Conservation (phyloP, 2,888 invertebrate genomes). For the Laspeyria flexula region DNA sequence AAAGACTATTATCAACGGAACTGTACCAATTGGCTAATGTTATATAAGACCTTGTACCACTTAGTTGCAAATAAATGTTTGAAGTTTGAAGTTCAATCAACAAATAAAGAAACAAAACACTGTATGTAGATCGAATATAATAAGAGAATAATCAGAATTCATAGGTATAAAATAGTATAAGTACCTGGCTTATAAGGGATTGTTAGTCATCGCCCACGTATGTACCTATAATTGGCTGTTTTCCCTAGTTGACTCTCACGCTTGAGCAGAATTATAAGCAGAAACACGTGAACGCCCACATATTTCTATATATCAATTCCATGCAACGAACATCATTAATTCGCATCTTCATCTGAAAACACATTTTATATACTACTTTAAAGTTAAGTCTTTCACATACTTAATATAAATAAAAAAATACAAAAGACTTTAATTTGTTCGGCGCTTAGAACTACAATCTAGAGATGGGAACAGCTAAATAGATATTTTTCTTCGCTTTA, state of each 20-base stretch:
- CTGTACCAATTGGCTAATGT: no score
- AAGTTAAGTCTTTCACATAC: constrained; percentile 1
- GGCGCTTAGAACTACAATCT: constrained; percentile 36
- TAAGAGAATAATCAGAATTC: not conserved
- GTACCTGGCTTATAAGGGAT: constrained; percentile 19
- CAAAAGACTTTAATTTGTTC: constrained; percentile 24
- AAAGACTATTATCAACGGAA: no score
- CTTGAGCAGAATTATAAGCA: constrained; percentile 24
- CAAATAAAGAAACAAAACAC: no score
- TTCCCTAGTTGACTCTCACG: constrained; percentile 24
- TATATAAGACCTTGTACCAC: no score
- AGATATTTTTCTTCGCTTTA: constrained; percentile 60
- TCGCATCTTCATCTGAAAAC: not conserved
- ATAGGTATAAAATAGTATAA: not conserved
- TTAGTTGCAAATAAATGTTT: no score
- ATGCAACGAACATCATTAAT: not conserved
- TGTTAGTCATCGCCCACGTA: constrained; percentile 32
- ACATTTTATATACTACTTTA: not conserved
- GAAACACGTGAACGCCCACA: not conserved
- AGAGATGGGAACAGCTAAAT: constrained; percentile 46
- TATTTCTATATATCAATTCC: not conserved
- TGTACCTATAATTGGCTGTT: constrained; percentile 29
- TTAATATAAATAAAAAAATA: constrained; percentile 10
- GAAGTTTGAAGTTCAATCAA: no score
- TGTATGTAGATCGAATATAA: no score